A percentile compares a stretch with the other conserved stretches of the same genome.
These are phyloP conservation scores for Tapirus terrestris DNA, from an alignment of 2,113 vertebrate genomes.

Conservation along the genomic window DNA sequence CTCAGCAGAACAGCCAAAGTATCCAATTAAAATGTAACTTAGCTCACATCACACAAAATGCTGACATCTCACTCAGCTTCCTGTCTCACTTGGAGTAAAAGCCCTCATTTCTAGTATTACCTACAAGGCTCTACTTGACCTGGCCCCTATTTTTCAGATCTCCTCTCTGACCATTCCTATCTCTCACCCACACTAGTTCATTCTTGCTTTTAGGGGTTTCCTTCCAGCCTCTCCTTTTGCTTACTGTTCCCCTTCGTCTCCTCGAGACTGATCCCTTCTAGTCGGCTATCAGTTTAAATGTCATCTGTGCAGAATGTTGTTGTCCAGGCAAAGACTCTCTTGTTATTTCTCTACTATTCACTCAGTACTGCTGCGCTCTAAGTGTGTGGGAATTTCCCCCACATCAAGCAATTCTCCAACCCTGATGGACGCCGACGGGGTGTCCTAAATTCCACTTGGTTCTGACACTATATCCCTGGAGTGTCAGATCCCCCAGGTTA, in stretches of 20 bases:
- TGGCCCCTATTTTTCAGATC: neutral
- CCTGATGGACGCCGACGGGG: neutral
- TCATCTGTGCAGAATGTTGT: neutral
- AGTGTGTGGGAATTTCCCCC: neutral
- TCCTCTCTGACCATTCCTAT: neutral
- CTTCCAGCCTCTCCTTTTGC: neutral
- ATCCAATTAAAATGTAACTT: neutral
- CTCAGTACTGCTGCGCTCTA: neutral
- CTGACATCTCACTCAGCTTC: neutral
- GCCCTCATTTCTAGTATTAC: neutral
- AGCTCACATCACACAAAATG: neutral
- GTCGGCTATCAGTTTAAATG: neutral
- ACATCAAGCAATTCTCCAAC: neutral
- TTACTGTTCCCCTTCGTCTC: neutral
- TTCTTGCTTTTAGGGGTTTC: neutral
- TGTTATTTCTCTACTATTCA: neutral
- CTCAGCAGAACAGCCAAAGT: neutral
- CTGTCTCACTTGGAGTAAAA: neutral
- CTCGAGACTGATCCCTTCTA: neutral
- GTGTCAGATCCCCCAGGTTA: neutral
- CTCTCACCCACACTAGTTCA: neutral
- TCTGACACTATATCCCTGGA: neutral
- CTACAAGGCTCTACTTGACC: neutral
- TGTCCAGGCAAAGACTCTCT: neutral
- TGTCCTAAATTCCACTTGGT: neutral